Conservation (phyloP, 2,797 vertebrate genomes). For the Hippocampus kuda region DNA sequence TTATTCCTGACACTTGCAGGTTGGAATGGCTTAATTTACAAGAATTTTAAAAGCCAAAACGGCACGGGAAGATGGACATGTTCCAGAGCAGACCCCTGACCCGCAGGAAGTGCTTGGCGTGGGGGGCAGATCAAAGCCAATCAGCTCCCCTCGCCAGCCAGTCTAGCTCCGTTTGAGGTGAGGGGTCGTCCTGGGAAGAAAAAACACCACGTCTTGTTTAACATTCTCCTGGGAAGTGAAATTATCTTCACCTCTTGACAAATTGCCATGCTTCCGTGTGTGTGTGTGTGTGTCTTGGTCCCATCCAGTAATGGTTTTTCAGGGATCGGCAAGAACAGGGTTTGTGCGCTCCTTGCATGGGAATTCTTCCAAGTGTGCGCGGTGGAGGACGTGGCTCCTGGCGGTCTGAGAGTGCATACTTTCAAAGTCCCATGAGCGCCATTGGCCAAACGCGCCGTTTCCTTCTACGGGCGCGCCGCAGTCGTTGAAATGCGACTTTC, state of each 20-base stretch:
- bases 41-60: conserved; percentile 72
- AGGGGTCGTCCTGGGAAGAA: conserved; percentile 55
- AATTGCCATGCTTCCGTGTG: conserved; percentile 44
- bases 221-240: conserved; percentile 57
- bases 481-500: neutral
- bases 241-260: conserved; percentile 60
- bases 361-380: conserved; percentile 44
- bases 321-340: conserved; percentile 12
- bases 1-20: conserved; percentile 33
- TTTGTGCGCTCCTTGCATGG: conserved; percentile 35
- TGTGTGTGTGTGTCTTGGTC: conserved; percentile 30
- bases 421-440: conserved; percentile 58
- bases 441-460: conserved; percentile 45
- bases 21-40: conserved; percentile 67
- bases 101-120: conserved; percentile 68
- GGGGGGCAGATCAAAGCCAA: conserved; percentile 70
- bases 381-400: conserved; percentile 45
- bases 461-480: conserved; percentile 45
- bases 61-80: conserved; percentile 68
- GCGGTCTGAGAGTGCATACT: conserved; percentile 59
- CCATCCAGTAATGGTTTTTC: conserved; percentile 22
- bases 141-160: conserved; percentile 67
- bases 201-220: conserved; percentile 62
- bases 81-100: conserved; percentile 70
- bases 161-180: conserved; percentile 60